Evolutionary conservation across 1,140 invertebrate genomes (phyloP).

Genomic region (Lerema accius): DNA sequence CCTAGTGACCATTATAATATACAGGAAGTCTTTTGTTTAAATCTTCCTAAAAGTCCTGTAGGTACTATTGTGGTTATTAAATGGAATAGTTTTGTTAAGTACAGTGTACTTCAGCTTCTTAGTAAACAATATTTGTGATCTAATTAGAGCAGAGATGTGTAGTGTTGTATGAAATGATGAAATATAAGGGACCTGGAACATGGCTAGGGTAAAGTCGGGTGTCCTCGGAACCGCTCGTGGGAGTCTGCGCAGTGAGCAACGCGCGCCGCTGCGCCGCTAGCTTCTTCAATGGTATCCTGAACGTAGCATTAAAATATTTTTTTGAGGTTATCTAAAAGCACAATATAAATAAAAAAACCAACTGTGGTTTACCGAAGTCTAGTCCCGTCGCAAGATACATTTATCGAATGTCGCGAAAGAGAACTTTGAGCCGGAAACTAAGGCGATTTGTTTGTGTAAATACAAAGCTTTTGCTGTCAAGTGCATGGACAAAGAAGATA

Average conservation of each 20-base stretch:
- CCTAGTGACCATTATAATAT: not conserved
- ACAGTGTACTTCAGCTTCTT: not conserved
- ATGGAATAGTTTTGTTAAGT: no score
- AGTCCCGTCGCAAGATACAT: constrained; percentile 47
- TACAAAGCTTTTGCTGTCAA: constrained; percentile 80
- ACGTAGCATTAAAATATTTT: constrained; percentile 78
- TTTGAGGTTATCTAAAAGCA: constrained; percentile 75
- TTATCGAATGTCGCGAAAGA: constrained; percentile 78
- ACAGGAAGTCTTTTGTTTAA: no score
- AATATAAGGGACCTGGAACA: constrained; percentile 29
- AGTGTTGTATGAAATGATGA: constrained; percentile 15
- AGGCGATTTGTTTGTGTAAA: constrained; percentile 82
- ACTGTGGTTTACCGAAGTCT: constrained; percentile 46
- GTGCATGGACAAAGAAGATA: constrained; percentile 80
- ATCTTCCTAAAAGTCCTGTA: no score
- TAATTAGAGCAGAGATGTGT: constrained; percentile 16
- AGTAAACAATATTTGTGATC: constrained; percentile 10
- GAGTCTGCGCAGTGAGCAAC: constrained; percentile 60
- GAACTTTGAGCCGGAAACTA: constrained; percentile 71
- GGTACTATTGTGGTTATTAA: no score
- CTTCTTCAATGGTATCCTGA: constrained; percentile 68
- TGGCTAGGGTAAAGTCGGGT: constrained; percentile 44
- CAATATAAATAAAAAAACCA: constrained; percentile 45
- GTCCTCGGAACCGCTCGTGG: constrained; percentile 50
- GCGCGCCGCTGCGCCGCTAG: constrained; percentile 53